Percentiles rank a stretch among this genome's conserved stretches.
These are phyloP conservation scores for Phytoseiulus persimilis DNA, from an alignment of 2,888 invertebrate species.

Conservation along the genomic window DNA sequence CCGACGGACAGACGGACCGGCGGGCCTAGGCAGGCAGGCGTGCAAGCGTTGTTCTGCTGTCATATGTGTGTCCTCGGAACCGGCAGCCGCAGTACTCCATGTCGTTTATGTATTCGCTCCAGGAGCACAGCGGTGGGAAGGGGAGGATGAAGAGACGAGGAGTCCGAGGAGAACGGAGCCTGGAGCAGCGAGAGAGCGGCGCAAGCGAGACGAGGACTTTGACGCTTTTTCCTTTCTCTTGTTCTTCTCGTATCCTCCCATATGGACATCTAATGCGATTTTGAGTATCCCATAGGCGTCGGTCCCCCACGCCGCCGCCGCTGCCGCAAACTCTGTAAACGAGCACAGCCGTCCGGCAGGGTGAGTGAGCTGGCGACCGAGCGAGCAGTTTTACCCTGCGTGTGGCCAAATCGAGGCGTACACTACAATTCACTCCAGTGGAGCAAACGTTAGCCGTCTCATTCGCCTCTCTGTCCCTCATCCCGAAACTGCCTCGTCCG, in stretches of 20 bases:
- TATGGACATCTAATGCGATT: constrained; percentile 37
- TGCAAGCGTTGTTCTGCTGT: background rate
- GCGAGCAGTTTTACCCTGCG: too few relatives aligned
- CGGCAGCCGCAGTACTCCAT: background rate
- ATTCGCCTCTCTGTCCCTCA: too few relatives aligned
- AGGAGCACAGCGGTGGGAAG: background rate
- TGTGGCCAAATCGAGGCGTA: too few relatives aligned
- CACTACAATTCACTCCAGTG: too few relatives aligned
- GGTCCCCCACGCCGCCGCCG: background rate
- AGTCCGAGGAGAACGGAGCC: background rate
- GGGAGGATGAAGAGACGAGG: background rate
- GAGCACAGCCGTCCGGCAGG: background rate
- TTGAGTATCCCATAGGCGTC: constrained; percentile 35
- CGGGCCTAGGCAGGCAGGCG: background rate
- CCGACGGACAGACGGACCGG: background rate
- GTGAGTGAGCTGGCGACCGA: background rate
- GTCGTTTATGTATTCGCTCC: background rate
- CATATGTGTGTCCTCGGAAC: background rate
- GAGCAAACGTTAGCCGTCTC: too few relatives aligned
- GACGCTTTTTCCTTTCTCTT: background rate
- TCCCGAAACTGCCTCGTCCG: too few relatives aligned
- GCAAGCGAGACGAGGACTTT: background rate
- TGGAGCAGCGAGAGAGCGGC: background rate
- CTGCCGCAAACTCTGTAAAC: background rate
- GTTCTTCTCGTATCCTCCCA: background rate